Evolutionary conservation across 2,888 invertebrate species (phyloP).

Genomic region (Phymatocera aterrima): DNA sequence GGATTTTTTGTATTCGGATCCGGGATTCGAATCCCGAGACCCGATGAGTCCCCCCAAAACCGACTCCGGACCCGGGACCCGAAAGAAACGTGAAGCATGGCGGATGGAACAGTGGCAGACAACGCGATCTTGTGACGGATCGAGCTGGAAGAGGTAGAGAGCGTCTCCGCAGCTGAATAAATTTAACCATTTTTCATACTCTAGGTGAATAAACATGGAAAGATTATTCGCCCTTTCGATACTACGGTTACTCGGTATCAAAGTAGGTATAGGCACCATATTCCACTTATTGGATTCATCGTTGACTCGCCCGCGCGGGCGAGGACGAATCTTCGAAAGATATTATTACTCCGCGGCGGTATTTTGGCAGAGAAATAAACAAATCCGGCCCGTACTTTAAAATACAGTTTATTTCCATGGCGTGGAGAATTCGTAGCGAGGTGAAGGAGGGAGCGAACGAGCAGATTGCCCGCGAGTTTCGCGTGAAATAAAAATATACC

Average conservation of each 20-base stretch:
- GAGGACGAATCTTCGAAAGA: slow-evolving; percentile 33
- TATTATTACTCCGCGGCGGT: slow-evolving; percentile 28
- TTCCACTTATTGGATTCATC: not conserved
- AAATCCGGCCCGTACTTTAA: slow-evolving; percentile 33
- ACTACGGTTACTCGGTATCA: not conserved
- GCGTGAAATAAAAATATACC: slow-evolving; percentile 29
- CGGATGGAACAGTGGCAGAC: too few species aligned
- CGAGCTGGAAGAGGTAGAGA: too few species aligned
- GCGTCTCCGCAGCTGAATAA: too few species aligned
- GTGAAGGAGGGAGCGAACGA: slow-evolving; percentile 1
- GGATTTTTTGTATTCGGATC: too few species aligned
- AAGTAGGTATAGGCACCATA: not conserved
- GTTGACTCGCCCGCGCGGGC: not conserved
- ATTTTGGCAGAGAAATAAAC: slow-evolving; percentile 36
- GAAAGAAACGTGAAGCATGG: too few species aligned
- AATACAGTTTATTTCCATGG: slow-evolving; percentile 39
- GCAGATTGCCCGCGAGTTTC: slow-evolving; percentile 11
- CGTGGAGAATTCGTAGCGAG: slow-evolving; percentile 27
- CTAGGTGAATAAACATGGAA: not conserved
- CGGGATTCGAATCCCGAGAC: too few species aligned
- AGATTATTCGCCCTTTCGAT: not conserved
- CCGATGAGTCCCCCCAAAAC: too few species aligned
- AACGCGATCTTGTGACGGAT: too few species aligned
- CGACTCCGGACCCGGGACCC: too few species aligned
- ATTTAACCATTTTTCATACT: too few species aligned